Evolutionary conservation across 2,888 invertebrate genomes (phyloP), one percentile per base, ranked within the genome.

Genomic region (Eucriotettix oculatus): DNA sequence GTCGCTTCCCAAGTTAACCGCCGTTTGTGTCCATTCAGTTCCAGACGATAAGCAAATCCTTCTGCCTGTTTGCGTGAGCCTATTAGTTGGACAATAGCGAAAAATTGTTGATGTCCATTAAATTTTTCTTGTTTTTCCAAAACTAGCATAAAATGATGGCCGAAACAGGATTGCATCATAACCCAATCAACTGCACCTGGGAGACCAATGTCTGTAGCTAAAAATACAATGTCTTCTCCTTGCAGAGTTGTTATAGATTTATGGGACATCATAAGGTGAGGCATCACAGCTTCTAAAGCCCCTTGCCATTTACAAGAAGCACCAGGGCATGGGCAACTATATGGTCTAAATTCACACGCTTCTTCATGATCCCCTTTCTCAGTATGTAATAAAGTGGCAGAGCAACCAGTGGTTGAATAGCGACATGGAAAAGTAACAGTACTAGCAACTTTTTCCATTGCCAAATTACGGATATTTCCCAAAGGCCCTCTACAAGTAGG

Each of bases 111-210:
- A 71, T 92, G 91, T 1, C 93, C 96, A 77, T 98, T 96, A 73
- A 87, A 93, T 72, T 98, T 98, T 70, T 96, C 96, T 75, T 96
- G 95, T 73, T 98, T 98, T 73, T 99, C 99, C 58, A 99, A 80
- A 44, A 99, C 98, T 66, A 99, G 81, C 98, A 99, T 99, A 71
- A 99, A 99, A 75, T 98, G 94, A 72, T 96, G 96, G 60, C 94
- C 95, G 74, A 98, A 99, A 75, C 99, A 99, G 42, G 95, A 95
- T 76, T 99, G 99, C 98, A 99, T 99, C 99, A 99, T 99, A 7
- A 94, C 94, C 97, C 97, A 98, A 74, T 98, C 97, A 11, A 98
- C 97, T 43, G 97, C 98, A 62, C 99, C 99, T 10, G 98, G 98
- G 66, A 99, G 82, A 77, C 98, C 99, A 64, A 99, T 99, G 74